Evolutionary conservation across 2,888 invertebrate genomes (phyloP), one percentile per base, ranked within the genome.

Genomic region (Polymixis lichenea): DNA sequence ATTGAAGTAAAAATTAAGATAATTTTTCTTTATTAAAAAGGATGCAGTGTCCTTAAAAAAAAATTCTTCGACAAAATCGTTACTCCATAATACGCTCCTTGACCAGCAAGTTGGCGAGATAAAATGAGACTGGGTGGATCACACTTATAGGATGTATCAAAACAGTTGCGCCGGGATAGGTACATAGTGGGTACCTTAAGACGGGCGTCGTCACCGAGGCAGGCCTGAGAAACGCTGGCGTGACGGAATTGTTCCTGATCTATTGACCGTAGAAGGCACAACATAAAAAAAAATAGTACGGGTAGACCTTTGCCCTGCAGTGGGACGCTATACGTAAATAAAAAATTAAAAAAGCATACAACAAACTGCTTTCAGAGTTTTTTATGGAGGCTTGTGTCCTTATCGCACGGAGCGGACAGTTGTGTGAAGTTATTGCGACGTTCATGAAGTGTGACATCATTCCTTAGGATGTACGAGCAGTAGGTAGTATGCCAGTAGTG

Each of bases 391-490:
- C 46, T 28, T 49, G 38, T 25, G 62, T 28, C 38, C 49, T 64
- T 75, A 75, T 38, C 56, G 38, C 25, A 25, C 19, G 75, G 68
- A 49, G 32, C 22, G 32, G 75, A 74, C 55, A 62, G 22, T 75
- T 74, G 62, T 56, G 75, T 64, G 56, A 49, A 75, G 49, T 75
- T 75, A 75, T 75, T 64, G 55, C 62, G 55, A 64, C 64, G 56
- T 62, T 49, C 62, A 75, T 49, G 75, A 49, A 56, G 62, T 64
- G 75, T 38, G 62, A 72, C 17, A 22, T 51, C 71, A 71, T 56
- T 56, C 46, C 25, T 75, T 38, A 75, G 15, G 4, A 65, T 51
- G 2, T 51, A 22, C 38, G 15, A 49, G 32, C 25, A 38, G 19
- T 38, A 17, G 11, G 4, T 38, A 28, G 49, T 15, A 38, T 38